phyloP scores from a whole-genome alignment of 2,888 invertebrate species.

The Melanotus villosus region DNA sequence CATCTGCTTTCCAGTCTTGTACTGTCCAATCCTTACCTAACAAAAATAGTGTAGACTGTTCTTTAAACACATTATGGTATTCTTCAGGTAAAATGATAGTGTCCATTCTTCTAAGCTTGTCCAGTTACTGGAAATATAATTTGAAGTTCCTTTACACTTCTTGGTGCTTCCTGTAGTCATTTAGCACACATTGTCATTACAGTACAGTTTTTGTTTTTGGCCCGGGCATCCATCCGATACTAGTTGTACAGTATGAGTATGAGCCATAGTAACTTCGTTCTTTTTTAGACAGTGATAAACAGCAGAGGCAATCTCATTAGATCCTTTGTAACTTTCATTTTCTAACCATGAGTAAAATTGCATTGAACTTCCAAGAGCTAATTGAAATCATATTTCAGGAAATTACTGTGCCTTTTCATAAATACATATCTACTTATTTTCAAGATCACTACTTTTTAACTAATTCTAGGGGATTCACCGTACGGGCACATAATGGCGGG shows the following conservation, averaged over 20 bases:
- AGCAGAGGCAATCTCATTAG: slow-evolving; percentile 5
- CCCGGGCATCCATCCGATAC: slow-evolving; percentile 1
- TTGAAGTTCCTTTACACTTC: not conserved
- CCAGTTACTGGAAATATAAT: not conserved
- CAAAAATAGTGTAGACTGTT: not conserved
- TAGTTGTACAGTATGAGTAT: not conserved
- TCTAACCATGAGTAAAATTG: too few species aligned
- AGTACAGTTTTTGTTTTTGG: slow-evolving; percentile 9
- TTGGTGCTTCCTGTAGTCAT: slow-evolving; percentile 1
- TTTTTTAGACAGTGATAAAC: not conserved
- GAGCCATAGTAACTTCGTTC: not conserved
- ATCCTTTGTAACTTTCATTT: not conserved
- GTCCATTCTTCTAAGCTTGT: not conserved
- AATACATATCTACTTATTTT: too few species aligned
- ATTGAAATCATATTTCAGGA: too few species aligned
- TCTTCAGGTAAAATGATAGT: not conserved
- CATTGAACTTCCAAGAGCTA: too few species aligned
- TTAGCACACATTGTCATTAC: not conserved
- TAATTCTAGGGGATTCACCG: too few species aligned
- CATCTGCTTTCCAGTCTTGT: too few species aligned
- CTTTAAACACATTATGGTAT: not conserved
- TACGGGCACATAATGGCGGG: too few species aligned
- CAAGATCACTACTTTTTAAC: too few species aligned
- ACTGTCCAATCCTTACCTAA: not conserved
- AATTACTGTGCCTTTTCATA: too few species aligned